Evolutionary conservation across 2,797 vertebrate species (phyloP).

Genomic region (Halcyon leucocephala): DNA sequence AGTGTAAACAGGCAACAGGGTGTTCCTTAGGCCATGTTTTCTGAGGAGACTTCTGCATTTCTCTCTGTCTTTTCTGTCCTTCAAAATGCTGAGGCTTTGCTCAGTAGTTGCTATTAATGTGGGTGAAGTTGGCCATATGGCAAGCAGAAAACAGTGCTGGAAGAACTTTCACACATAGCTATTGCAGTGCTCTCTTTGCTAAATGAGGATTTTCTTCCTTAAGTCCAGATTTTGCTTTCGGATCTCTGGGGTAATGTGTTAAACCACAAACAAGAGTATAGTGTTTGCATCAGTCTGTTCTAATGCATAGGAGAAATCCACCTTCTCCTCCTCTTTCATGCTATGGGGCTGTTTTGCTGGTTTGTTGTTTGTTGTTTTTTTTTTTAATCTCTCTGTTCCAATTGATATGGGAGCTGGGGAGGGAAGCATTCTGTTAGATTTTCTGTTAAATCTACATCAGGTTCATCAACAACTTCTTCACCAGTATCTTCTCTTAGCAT

Average conservation of each 20-base stretch:
- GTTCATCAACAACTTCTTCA: conserved; percentile 26
- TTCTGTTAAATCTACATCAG: neutral
- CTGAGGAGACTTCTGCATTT: neutral
- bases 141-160: conserved; percentile 69
- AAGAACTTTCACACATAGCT: conserved; percentile 76
- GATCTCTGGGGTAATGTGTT: conserved; percentile 74
- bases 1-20: neutral
- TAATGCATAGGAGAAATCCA: conserved; percentile 71
- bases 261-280: conserved; percentile 63
- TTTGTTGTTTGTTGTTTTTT: neutral
- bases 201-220: conserved; percentile 69
- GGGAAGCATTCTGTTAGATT: neutral
- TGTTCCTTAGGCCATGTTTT: neutral
- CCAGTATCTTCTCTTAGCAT: neutral
- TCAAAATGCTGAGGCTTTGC: conserved; percentile 39
- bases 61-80: neutral
- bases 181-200: conserved; percentile 67
- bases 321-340: conserved; percentile 50
- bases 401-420: neutral
- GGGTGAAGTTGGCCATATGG: conserved; percentile 77
- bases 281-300: conserved; percentile 59
- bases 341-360: neutral
- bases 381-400: neutral
- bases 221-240: conserved; percentile 72
- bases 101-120: conserved; percentile 44